A percentile compares a stretch with the other conserved stretches of the same genome.
These are phyloP conservation scores for Cinara cedri DNA, from an alignment of 2,888 invertebrate genomes.

Conservation along the genomic window DNA sequence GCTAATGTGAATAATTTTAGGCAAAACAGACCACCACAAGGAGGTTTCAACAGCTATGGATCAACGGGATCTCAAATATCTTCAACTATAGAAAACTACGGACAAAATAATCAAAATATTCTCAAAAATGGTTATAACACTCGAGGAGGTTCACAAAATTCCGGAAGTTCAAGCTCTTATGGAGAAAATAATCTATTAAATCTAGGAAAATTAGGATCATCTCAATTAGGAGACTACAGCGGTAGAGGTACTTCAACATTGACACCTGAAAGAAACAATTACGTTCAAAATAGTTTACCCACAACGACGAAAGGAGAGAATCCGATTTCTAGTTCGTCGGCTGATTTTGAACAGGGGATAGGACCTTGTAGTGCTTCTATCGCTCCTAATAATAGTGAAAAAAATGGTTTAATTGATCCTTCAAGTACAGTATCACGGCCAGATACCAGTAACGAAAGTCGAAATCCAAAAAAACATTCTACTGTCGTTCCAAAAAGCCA, in stretches of 20 bases:
- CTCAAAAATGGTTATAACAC: not conserved
- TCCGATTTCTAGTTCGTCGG: not conserved
- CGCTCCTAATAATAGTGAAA: not conserved
- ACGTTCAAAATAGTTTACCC: not conserved
- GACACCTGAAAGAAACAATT: not conserved
- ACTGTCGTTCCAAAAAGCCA: conserved; percentile 29
- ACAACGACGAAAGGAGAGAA: not conserved
- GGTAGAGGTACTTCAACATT: not conserved
- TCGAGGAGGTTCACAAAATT: not conserved
- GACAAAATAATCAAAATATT: conserved; percentile 21
- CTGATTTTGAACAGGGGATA: not conserved
- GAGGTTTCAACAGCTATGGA: not conserved
- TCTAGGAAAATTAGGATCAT: not conserved
- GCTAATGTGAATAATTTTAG: not conserved
- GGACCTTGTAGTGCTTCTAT: too few relatives aligned
- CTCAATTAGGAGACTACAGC: not conserved
- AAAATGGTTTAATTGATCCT: not conserved
- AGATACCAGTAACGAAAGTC: not conserved
- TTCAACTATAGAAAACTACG: not conserved
- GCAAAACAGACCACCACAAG: not conserved
- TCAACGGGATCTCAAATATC: not conserved
- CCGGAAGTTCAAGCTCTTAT: not conserved
- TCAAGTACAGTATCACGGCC: not conserved
- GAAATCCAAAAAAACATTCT: conserved; percentile 23
- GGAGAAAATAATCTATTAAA: not conserved